phyloP scores from a whole-genome alignment of 64 coral and sea anemone genomes.

The Porites lutea region DNA sequence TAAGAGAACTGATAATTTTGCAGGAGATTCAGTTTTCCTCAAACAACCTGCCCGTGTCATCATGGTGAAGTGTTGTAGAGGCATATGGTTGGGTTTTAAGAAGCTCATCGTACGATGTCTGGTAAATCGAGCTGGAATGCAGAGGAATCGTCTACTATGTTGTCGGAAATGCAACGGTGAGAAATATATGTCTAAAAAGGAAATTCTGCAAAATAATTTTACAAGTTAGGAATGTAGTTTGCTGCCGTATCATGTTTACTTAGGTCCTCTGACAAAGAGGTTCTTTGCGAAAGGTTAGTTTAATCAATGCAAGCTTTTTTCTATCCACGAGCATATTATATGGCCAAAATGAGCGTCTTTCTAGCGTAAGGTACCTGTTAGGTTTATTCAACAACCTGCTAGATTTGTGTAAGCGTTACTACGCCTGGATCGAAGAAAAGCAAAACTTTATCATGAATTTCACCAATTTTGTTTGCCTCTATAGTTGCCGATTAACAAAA shows the following conservation, averaged over 20 bases:
- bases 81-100: slow-evolving; percentile 19
- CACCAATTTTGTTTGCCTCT: not conserved
- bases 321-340: too few relatives aligned
- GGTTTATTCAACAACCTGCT: slow-evolving; percentile 27
- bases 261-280: not conserved
- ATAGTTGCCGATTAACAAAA: too few relatives aligned
- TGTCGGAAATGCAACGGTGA: slow-evolving; percentile 42
- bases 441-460: not conserved
- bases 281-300: too few relatives aligned
- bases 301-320: too few relatives aligned
- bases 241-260: not conserved
- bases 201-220: too few relatives aligned
- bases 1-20: not conserved
- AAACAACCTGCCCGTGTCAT: not conserved
- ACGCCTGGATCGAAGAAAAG: not conserved
- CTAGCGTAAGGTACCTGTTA: not conserved
- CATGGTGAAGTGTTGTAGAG: slow-evolving; percentile 23
- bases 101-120: not conserved
- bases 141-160: not conserved
- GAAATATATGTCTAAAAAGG: not conserved
- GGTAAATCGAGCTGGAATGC: not conserved
- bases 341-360: not conserved
- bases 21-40: not conserved
- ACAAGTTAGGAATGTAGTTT: not conserved
- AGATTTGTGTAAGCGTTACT: not conserved